Evolutionary conservation across 2,113 vertebrate species (phyloP).

Genomic region (Thomomys bottae): DNA sequence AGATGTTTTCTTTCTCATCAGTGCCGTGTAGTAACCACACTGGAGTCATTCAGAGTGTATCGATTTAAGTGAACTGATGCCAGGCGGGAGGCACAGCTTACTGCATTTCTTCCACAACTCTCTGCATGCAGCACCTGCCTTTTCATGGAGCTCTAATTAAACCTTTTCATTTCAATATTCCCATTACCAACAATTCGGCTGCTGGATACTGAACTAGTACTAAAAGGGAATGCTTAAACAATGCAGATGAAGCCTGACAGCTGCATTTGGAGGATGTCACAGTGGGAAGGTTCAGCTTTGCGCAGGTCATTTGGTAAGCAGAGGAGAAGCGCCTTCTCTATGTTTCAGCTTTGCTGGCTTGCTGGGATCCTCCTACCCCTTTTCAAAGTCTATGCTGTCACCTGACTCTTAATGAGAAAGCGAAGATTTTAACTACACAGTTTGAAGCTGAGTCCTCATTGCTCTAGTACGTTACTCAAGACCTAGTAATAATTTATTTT

Average conservation of each 20-base stretch:
- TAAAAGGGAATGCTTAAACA: constrained; percentile 50
- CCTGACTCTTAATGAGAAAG: not conserved
- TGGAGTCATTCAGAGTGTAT: constrained; percentile 64
- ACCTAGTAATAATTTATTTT: not conserved
- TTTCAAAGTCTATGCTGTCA: not conserved
- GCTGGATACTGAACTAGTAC: constrained; percentile 51
- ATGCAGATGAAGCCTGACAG: constrained; percentile 69
- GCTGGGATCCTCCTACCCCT: no score
- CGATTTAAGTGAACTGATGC: constrained; percentile 56
- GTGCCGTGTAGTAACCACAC: constrained; percentile 47
- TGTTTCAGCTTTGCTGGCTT: not conserved
- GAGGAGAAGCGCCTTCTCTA: not conserved
- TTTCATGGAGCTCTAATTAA: constrained; percentile 64
- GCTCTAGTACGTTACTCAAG: not conserved
- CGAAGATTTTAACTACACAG: not conserved
- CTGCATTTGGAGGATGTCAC: constrained; percentile 51
- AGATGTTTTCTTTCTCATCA: constrained; percentile 74
- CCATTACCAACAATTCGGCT: constrained; percentile 51
- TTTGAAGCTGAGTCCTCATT: not conserved
- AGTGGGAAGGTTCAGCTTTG: constrained; percentile 45
- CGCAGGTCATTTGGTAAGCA: not conserved
- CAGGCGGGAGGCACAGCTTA: constrained; percentile 42
- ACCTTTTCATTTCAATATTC: constrained; percentile 72
- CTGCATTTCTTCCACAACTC: constrained; percentile 48
- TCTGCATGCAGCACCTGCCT: constrained; percentile 56